phyloP scores from a whole-genome alignment of 2,797 vertebrate genomes.

The Paedocypris micromegethes region DNA sequence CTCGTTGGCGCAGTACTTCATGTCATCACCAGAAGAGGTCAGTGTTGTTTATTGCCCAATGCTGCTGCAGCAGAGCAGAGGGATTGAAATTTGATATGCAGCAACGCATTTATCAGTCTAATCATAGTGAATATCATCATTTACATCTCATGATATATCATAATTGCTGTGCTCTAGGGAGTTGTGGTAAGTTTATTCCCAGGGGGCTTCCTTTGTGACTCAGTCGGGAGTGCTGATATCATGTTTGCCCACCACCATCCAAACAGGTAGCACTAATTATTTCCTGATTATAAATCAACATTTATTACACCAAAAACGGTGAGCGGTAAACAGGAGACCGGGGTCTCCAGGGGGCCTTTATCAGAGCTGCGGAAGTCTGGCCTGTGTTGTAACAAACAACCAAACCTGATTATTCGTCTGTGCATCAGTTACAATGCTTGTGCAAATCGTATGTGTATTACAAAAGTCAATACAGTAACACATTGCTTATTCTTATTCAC shows the following conservation, averaged over 20 bases:
- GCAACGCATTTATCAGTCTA: slow-evolving; percentile 14
- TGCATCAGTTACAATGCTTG: no score
- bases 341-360: slow-evolving; percentile 16
- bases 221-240: slow-evolving; percentile 8
- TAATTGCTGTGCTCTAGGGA: slow-evolving; percentile 30
- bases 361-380: slow-evolving; percentile 9
- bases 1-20: no score
- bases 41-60: not conserved
- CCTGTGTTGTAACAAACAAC: not conserved
- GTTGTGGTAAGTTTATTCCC: slow-evolving; percentile 20
- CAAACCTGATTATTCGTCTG: no score
- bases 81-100: not conserved
- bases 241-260: slow-evolving; percentile 19
- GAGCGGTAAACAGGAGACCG: slow-evolving; percentile 24
- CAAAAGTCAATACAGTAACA: no score
- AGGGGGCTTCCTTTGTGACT: not conserved
- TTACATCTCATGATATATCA: slow-evolving; percentile 17
- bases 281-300: slow-evolving; percentile 21
- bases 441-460: no score
- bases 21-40: slow-evolving; percentile 5
- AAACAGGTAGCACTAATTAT: slow-evolving; percentile 25
- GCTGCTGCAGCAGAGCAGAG: not conserved
- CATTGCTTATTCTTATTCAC: no score
- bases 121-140: slow-evolving; percentile 22
- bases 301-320: slow-evolving; percentile 25